A percentile compares a stretch with the other conserved stretches of the same genome.
Conservation (phyloP, 2,797 vertebrate genomes). For the Hydrophis major region DNA sequence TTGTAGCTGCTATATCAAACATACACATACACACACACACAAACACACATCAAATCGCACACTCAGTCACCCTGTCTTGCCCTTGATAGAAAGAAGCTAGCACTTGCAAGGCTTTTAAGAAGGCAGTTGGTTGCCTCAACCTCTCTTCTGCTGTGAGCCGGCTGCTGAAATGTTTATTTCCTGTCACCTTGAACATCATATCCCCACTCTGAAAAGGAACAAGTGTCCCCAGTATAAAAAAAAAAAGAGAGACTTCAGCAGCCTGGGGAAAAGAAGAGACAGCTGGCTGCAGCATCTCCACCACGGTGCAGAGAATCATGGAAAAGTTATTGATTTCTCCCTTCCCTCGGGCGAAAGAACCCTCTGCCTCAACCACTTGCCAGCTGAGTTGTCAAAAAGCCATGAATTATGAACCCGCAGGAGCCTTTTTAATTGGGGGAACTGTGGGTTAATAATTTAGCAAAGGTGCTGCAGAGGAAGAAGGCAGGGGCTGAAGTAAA, state of each 20-base stretch:
- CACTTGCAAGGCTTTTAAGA: neutral
- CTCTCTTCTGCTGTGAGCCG: neutral
- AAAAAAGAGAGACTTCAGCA: conserved; percentile 50
- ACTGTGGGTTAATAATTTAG: conserved; percentile 62
- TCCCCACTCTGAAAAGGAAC: conserved; percentile 37
- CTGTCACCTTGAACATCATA: conserved; percentile 20
- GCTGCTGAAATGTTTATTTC: neutral
- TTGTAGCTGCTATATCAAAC: neutral
- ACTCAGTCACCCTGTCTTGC: neutral
- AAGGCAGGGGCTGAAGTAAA: conserved; percentile 8
- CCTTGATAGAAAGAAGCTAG: neutral
- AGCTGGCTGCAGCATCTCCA: conserved; percentile 53
- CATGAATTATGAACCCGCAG: conserved; percentile 57
- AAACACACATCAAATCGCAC: neutral
- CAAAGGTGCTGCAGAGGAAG: conserved; percentile 32
- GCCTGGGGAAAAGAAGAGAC: conserved; percentile 57
- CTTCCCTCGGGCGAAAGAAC: conserved; percentile 37
- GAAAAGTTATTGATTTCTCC: conserved; percentile 63
- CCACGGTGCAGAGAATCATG: conserved; percentile 45
- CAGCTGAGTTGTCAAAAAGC: conserved; percentile 43
- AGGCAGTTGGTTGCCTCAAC: neutral
- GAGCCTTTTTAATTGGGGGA: conserved; percentile 61
- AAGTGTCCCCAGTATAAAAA: conserved; percentile 57
- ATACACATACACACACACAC: too few relatives aligned
- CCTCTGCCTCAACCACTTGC: conserved; percentile 41